Base-by-base conservation (phyloP, 2,888 invertebrate genomes). In the Synergus japonicus region DNA sequence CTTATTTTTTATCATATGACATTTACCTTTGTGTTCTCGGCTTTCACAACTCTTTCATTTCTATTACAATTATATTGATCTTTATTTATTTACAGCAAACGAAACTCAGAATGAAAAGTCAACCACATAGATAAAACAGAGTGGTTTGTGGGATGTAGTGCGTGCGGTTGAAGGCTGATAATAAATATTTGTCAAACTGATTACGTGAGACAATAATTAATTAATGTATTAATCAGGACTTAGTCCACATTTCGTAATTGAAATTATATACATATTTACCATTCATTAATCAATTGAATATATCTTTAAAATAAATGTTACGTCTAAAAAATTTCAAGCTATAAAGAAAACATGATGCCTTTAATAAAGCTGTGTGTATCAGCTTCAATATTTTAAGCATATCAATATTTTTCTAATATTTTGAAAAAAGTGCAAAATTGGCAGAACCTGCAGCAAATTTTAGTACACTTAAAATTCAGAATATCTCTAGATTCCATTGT, bases 391-490 rank as follows among this genome's bases (percentile, higher is more conserved):
- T 60, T 12, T 22, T 9, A 10, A 60, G 10, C 22, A 54, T 54
- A 54, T 54, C 29, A 15, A 73, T 46, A 73, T 49, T 65, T 65
- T 18, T 43, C 8, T 8, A 65, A 37, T 54, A 54, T 73, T 54
- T 54, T n/a, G 46, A 46, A 7, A 15, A 73, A 73, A 49, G 73
- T 54, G 73, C 73, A n/a, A 37, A 37, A 54, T 37, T 37, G 73
- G 73, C 54, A 73, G 37, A 73, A 73, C n/a, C 13, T 54, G n/a
- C 54, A 54, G 73, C 37, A 54, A n/a, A 54, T 73, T 73, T 73
- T 73, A 73, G 73, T 73, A 54, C 73, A 12, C 73, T 73, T 73
- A 54, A 73, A 73, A 73, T 73, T 73, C 73, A 54, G 54, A 54
- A 73, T 73, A 73, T 73, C 54, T 37, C 37, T 41, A 73, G 37